Evolutionary conservation across 1,140 invertebrate genomes (phyloP).

Genomic region (Lepidurus apus): DNA sequence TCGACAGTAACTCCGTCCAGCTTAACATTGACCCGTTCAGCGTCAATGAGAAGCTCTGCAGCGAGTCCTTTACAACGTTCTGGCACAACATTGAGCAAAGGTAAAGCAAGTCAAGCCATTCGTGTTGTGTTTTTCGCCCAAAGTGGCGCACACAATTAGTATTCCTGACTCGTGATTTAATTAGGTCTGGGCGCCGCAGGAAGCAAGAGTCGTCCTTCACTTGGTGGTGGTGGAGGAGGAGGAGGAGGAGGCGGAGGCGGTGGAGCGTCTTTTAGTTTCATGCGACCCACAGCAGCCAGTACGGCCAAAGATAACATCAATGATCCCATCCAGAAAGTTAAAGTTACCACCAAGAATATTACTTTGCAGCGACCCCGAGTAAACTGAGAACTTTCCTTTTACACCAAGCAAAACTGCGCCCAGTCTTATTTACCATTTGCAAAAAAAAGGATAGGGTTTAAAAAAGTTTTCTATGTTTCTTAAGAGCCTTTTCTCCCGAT

Average conservation of each 20-base stretch:
- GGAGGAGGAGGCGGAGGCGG: not conserved
- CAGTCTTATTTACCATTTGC: no score
- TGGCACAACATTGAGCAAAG: constrained; percentile 30
- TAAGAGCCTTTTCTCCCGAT: not conserved
- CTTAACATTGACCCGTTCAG: not conserved
- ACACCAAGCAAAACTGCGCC: no score
- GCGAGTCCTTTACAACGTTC: constrained; percentile 1
- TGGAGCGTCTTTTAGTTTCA: constrained; percentile 50
- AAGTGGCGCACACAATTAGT: not conserved
- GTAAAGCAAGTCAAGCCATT: constrained; percentile 32
- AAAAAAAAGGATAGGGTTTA: no score
- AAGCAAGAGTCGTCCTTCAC: constrained; percentile 24
- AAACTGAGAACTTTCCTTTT: not conserved
- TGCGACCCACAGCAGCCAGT: constrained; percentile 57
- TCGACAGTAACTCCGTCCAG: constrained; percentile 4
- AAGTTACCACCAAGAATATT: constrained; percentile 11
- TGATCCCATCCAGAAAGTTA: not conserved
- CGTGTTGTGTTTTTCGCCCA: constrained; percentile 26
- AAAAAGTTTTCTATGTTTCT: not conserved
- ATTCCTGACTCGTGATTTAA: constrained; percentile 10
- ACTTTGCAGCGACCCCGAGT: not conserved
- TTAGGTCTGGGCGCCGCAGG: constrained; percentile 27
- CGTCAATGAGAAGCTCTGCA: not conserved
- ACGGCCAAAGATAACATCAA: constrained; percentile 52
- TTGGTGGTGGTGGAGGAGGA: not conserved